These are phyloP conservation scores for Loriculus beryllinus DNA, from an alignment of 2,797 vertebrate species.

Conservation along the genomic window DNA sequence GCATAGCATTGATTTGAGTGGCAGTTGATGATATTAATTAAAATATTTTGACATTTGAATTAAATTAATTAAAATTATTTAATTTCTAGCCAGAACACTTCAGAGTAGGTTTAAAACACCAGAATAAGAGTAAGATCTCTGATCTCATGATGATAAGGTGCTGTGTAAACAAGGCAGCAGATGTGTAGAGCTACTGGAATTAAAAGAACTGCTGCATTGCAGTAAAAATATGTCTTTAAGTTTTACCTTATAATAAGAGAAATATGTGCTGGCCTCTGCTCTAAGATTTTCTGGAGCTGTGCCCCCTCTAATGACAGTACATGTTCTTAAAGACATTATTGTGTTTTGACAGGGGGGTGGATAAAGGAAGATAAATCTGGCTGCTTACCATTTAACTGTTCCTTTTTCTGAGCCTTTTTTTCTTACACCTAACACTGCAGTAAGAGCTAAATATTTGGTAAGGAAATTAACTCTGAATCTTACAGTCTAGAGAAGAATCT, in stretches of 20 bases:
- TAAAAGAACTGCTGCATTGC: conserved; percentile 5
- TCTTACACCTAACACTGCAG: neutral
- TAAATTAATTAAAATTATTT: neutral
- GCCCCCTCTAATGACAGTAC: neutral
- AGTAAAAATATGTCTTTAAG: neutral
- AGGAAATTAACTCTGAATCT: neutral
- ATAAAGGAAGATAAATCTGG: neutral
- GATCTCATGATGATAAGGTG: neutral
- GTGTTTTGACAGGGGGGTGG: neutral
- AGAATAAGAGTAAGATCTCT: neutral
- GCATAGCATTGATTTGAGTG: neutral
- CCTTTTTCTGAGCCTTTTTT: neutral
- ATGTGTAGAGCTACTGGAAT: neutral
- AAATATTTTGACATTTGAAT: neutral
- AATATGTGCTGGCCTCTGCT: neutral
- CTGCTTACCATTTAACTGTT: neutral
- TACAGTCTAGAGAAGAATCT: neutral
- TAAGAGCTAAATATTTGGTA: neutral
- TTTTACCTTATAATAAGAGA: neutral
- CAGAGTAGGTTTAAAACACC: neutral
- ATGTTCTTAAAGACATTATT: neutral
- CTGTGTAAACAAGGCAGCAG: neutral
- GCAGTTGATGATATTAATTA: neutral
- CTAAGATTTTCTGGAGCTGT: neutral
- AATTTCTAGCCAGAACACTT: neutral